Conservation (phyloP, 2,888 invertebrate genomes). For the Thera britannica region DNA sequence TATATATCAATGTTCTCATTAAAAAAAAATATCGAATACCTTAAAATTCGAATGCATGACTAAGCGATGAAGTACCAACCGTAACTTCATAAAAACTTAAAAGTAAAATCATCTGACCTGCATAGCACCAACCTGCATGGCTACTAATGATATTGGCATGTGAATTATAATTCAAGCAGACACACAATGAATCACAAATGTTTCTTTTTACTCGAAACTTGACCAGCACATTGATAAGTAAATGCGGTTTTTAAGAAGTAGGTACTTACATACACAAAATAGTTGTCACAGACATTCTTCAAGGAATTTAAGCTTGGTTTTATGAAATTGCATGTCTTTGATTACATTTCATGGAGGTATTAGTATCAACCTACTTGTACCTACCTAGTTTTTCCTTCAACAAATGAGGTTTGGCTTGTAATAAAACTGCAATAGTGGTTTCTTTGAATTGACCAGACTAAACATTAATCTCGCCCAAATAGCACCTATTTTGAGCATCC, state of each 20-base stretch:
- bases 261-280: background rate
- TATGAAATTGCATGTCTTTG: no score
- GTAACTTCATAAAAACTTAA: conserved; percentile 5
- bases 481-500: conserved; percentile 31
- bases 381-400: background rate
- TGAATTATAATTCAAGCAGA: conserved; percentile 21
- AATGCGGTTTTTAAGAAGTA: background rate
- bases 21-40: no score
- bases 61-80: background rate
- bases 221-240: conserved; percentile 39
- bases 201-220: conserved; percentile 43
- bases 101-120: conserved; percentile 27
- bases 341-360: no score
- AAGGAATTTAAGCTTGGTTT: background rate
- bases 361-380: no score
- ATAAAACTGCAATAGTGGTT: conserved; percentile 19
- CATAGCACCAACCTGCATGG: conserved; percentile 20
- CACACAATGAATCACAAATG: conserved; percentile 43
- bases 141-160: conserved; percentile 30
- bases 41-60: background rate
- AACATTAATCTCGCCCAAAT: conserved; percentile 26
- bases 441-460: conserved; percentile 21
- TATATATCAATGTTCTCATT: no score
- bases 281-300: background rate
- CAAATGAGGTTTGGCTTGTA: conserved; percentile 2